A percentile compares a stretch with the other conserved stretches of the same genome.
Conservation (phyloP, 1,140 invertebrate species). For the Microplitis demolitor region DNA sequence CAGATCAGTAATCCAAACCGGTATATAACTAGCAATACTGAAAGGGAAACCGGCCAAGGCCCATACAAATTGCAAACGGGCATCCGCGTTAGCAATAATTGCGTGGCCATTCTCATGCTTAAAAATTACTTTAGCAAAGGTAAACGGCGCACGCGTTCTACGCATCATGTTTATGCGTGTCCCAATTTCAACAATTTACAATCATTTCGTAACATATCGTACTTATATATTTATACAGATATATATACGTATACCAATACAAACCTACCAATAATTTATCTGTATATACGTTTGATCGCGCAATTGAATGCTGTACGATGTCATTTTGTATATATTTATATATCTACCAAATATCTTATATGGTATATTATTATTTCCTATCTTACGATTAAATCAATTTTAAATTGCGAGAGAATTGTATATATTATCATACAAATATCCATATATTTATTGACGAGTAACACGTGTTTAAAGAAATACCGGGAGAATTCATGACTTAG, state of each 20-base stretch:
- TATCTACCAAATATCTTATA: too few species aligned
- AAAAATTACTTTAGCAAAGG: conserved; percentile 37
- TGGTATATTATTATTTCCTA: too few species aligned
- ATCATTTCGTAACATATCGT: conserved; percentile 44
- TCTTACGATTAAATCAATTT: too few species aligned
- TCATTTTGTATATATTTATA: neutral
- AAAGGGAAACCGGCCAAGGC: conserved; percentile 61
- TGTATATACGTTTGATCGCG: neutral
- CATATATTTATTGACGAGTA: too few species aligned
- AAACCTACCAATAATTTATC: neutral
- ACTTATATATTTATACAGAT: conserved; percentile 19
- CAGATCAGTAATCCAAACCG: conserved; percentile 14
- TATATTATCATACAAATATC: too few species aligned
- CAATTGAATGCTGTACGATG: conserved; percentile 24
- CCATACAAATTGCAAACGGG: conserved; percentile 53
- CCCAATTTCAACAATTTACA: conserved; percentile 59
- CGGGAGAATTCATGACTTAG: neutral
- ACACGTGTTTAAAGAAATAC: too few species aligned
- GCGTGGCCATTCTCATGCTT: conserved; percentile 48
- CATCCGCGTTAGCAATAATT: conserved; percentile 61
- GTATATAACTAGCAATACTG: conserved; percentile 28
- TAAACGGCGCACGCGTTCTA: neutral
- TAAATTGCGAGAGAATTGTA: too few species aligned
- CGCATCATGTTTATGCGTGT: conserved; percentile 38
- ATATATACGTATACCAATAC: neutral